Percentiles rank a stretch among this genome's conserved stretches.
These are phyloP conservation scores for Eleginops maclovinus DNA, from an alignment of 2,113 vertebrate species.

Conservation along the genomic window DNA sequence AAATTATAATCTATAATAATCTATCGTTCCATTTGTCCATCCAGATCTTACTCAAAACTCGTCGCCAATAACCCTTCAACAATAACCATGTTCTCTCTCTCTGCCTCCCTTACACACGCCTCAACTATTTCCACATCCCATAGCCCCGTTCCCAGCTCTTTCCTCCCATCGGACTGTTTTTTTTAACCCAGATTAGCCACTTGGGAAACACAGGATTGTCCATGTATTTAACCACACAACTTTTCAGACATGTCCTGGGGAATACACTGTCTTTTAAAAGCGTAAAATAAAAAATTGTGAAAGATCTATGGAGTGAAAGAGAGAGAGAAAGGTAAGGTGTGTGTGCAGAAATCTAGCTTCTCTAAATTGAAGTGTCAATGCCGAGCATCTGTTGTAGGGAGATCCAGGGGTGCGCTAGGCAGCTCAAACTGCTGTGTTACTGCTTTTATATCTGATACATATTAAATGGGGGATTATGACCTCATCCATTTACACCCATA, in stretches of 20 bases:
- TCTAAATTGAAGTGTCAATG: constrained; percentile 44
- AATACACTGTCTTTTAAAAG: constrained; percentile 34
- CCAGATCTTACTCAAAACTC: constrained; percentile 48
- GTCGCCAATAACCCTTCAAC: constrained; percentile 53
- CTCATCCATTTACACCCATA: constrained; percentile 80
- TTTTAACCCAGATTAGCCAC: constrained; percentile 68
- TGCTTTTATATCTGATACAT: constrained; percentile 75
- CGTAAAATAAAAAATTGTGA: not conserved
- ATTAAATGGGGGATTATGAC: constrained; percentile 78
- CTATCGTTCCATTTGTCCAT: constrained; percentile 37
- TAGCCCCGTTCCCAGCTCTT: constrained; percentile 44
- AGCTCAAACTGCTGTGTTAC: constrained; percentile 56
- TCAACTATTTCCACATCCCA: constrained; percentile 61
- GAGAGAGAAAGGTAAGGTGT: not conserved
- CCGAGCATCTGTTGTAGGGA: constrained; percentile 48
- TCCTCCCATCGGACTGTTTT: constrained; percentile 57
- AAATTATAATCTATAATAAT: constrained; percentile 17
- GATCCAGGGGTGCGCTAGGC: constrained; percentile 26
- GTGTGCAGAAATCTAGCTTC: constrained; percentile 16
- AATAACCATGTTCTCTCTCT: constrained; percentile 9
- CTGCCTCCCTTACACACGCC: constrained; percentile 27
- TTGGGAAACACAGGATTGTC: constrained; percentile 71
- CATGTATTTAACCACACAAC: constrained; percentile 68
- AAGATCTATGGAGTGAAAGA: not conserved
- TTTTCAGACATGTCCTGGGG: constrained; percentile 59